Evolutionary conservation across 2,113 vertebrate species (phyloP).

Genomic region (Ancistrus triradiatus): DNA sequence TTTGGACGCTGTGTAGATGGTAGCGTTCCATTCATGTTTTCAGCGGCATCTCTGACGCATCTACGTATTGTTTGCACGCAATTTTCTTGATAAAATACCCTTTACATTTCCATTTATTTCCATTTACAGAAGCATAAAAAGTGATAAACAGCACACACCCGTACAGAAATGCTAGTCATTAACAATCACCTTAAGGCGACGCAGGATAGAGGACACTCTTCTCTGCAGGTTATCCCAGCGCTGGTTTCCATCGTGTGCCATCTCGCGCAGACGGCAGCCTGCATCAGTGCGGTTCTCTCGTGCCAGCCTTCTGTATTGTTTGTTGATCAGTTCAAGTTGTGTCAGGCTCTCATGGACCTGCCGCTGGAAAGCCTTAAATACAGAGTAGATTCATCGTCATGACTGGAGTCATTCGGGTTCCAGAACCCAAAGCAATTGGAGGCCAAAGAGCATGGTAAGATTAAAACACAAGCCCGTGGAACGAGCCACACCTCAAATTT

Average conservation of each 20-base stretch:
- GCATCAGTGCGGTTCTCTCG: slow-evolving; percentile 93
- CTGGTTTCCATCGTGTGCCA: slow-evolving; percentile 89
- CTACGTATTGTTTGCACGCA: too few species aligned
- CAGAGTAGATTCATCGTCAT: not conserved
- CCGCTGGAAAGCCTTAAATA: slow-evolving; percentile 83
- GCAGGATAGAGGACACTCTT: slow-evolving; percentile 85
- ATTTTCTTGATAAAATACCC: too few species aligned
- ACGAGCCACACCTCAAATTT: slow-evolving; percentile 86
- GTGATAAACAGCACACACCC: too few species aligned
- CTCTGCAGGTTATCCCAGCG: slow-evolving; percentile 95
- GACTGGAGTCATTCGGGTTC: not conserved
- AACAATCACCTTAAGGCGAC: slow-evolving; percentile 96
- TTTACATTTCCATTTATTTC: too few species aligned
- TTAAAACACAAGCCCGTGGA: not conserved
- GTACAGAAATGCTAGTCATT: too few species aligned
- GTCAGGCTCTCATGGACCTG: slow-evolving; percentile 92
- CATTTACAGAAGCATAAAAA: too few species aligned
- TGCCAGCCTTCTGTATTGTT: slow-evolving; percentile 92
- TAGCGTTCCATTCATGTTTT: too few species aligned
- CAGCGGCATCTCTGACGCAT: too few species aligned
- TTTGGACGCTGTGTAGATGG: too few species aligned
- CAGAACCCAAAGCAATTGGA: not conserved
- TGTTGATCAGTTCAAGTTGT: slow-evolving; percentile 95
- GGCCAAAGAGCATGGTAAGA: not conserved
- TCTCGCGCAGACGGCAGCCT: slow-evolving; percentile 78